These are phyloP conservation scores for Scortum barcoo DNA, from an alignment of 2,113 vertebrate genomes.

Conservation along the genomic window DNA sequence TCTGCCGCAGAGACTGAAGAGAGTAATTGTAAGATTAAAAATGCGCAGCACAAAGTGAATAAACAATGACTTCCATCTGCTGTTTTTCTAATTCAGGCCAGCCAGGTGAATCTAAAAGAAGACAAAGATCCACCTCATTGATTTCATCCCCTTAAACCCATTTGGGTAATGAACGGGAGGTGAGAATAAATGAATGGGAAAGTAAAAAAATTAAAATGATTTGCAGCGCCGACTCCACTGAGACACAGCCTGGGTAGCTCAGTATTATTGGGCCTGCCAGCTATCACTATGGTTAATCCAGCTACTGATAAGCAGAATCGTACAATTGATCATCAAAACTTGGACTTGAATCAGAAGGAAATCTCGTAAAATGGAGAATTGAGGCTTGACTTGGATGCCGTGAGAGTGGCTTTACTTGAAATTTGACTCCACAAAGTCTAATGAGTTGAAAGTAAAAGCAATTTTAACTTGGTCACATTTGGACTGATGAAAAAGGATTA, in stretches of 20 bases:
- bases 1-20: background rate
- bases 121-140: background rate
- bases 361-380: background rate
- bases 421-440: background rate
- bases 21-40: background rate
- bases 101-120: background rate
- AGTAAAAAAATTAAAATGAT: background rate
- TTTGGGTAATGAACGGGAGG: background rate
- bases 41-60: background rate
- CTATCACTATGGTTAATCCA: background rate
- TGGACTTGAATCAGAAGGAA: too few species aligned
- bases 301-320: background rate
- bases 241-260: background rate
- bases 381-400: background rate
- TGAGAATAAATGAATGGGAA: background rate
- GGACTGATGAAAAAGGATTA: background rate
- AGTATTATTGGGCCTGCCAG: background rate
- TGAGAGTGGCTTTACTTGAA: background rate
- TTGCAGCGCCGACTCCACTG: background rate
- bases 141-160: conserved; percentile 4
- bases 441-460: too few species aligned
- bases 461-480: too few species aligned
- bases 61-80: conserved; percentile 8
- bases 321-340: background rate
- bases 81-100: background rate